Evolutionary conservation across 1,140 invertebrate species (phyloP), one percentile per base, ranked within the genome.

Genomic region (Zaprionus vittiger): DNA sequence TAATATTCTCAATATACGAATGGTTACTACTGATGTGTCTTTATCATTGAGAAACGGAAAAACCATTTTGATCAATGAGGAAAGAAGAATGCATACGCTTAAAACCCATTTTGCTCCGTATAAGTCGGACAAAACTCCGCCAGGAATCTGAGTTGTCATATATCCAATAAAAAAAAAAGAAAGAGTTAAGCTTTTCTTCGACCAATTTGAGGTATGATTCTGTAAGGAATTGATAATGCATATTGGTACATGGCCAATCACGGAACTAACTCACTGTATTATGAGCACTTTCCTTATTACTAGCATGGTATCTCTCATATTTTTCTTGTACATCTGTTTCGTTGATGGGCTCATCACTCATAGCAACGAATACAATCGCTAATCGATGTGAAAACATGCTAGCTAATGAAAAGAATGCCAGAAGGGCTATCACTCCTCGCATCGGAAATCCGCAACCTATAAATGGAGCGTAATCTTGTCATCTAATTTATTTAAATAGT

Each of bases 161-260:
- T 97, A 97, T 0, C 96, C 96, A 93, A 95, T 95, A 82, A 96
- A 96, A 79, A 97, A 96, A 2, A 61, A 52, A 0, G 95, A 94
- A 37, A 95, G 95, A 1, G 96, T 91, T 1, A 57, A 2, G 0
- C 70, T 75, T 14, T 56, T 1, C 20, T 84, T 67, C 0, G 26
- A 52, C 85, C 81, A 82, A 0, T 56, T 5, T n/a, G 73, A 82
- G 28, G 0, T 31, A 7, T 7, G 28, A 31, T 31, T 2, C 28
- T 31, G 28, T 9, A 31, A 31, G 28, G 6, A 31, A 7, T 31
- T 31, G 6, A 9, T 31, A 31, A 31, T 31, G 7, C 6, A 31
- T 2, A 2, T 7, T 31, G 28, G 6, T 31, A 7, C 28, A 31
- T 9, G 7, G 2, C 2, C 28, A 31, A 31, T 31, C 24, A 26